These are phyloP conservation scores for Achatina immaculata DNA, from an alignment of 1,140 invertebrate species.

Conservation along the genomic window DNA sequence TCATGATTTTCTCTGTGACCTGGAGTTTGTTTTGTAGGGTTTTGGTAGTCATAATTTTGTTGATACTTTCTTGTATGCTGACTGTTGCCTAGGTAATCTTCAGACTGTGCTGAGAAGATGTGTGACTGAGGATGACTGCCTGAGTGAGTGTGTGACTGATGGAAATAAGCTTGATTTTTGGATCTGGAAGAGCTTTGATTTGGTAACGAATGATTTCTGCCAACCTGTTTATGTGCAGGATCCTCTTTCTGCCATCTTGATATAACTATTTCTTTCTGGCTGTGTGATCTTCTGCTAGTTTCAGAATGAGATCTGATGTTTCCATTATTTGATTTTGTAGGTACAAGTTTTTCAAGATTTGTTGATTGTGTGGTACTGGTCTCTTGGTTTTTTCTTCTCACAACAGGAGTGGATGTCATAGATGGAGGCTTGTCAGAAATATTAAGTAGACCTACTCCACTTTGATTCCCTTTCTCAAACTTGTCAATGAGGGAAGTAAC, in stretches of 20 bases:
- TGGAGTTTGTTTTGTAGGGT: not conserved
- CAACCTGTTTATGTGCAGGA: not conserved
- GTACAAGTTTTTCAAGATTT: not conserved
- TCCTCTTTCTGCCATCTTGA: not conserved
- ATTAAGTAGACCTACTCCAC: constrained; percentile 28
- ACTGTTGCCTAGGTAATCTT: not conserved
- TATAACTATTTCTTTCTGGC: not conserved
- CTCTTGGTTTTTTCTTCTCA: constrained; percentile 34
- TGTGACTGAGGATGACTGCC: not conserved
- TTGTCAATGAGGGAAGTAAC: constrained; percentile 53
- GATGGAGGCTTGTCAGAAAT: constrained; percentile 47
- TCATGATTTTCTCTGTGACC: not conserved
- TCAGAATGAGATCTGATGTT: not conserved
- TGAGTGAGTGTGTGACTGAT: not conserved
- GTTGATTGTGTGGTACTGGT: not conserved
- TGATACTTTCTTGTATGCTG: not conserved
- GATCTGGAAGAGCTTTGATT: not conserved
- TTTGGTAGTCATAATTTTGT: not conserved
- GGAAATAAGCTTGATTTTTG: not conserved
- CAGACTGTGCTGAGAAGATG: not conserved
- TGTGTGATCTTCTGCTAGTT: not conserved
- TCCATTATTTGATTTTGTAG: not conserved
- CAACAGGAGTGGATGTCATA: constrained; percentile 60
- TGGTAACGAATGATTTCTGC: not conserved
- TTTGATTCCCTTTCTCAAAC: constrained; percentile 51